Evolutionary conservation across 2,888 invertebrate genomes (phyloP), one percentile per base, ranked within the genome.

Genomic region (Elysia crispata): DNA sequence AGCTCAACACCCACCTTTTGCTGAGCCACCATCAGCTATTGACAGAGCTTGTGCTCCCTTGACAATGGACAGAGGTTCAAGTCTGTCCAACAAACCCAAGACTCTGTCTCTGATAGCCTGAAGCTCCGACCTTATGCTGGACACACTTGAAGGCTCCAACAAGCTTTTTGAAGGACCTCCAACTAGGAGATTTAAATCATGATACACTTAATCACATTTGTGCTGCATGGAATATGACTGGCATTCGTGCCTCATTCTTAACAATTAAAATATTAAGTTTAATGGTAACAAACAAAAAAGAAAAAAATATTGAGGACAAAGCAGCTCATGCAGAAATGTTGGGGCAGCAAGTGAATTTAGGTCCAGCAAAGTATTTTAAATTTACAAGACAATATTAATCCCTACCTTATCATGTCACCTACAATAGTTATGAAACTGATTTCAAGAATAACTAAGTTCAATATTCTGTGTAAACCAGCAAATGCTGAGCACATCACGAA

Each of bases 51-150:
- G 80, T 28, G 83, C 66, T 0, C 79, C 80, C 20, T 67, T 70
- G 5, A 81, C 76, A 13, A 82, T 79, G 0, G 78, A 28, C 8
- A 67, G 79, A 83, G 89, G 85, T 87, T 94, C 94, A 74, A 95
- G 90, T 28, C 92, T 91, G 88, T 95, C 95, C 84, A 95, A 90
- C 76, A 95, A 87, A 80, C 92, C 92, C 87, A 94, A 94, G 5
- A 95, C 94, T 87, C 93, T 93, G 90, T 95, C 94, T 81, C 95
- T 92, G 83, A 95, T 94, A 25, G 91, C 88, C 78, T 92, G 90
- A 30, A 94, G 88, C 85, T 94, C 94, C 74, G 88, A 88, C 66
- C 93, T 92, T 62, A 94, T 91, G 82, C 93, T 91, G 74, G 81
- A 57, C 28, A 77, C 49, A 50, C 28, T 49, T 3, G 76, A 18